These are phyloP conservation scores for Pseudocheirus occidentalis DNA, from an alignment of 2,797 vertebrate genomes.

Conservation along the genomic window DNA sequence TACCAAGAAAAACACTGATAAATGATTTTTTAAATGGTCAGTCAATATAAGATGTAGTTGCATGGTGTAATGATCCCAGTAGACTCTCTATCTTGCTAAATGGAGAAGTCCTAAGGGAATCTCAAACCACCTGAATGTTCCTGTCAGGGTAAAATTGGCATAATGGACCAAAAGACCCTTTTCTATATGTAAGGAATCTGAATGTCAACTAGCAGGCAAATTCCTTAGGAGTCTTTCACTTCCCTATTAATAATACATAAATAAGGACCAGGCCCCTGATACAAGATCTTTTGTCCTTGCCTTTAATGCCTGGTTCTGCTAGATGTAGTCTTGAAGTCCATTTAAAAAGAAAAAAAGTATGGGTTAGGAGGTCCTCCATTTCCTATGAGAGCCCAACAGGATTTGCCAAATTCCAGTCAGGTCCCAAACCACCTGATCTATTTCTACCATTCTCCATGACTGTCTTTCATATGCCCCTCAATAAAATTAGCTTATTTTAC, in stretches of 20 bases:
- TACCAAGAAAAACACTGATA: neutral
- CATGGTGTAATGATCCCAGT: neutral
- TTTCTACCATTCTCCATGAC: neutral
- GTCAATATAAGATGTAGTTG: neutral
- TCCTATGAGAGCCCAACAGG: neutral
- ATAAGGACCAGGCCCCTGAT: neutral
- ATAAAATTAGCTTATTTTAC: neutral
- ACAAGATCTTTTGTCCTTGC: neutral
- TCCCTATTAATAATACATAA: neutral
- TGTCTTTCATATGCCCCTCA: neutral
- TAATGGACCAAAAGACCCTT: neutral
- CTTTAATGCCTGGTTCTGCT: neutral
- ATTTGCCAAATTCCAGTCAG: neutral
- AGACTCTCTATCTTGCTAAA: neutral
- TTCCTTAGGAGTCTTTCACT: neutral
- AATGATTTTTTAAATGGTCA: neutral
- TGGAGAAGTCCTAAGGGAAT: neutral
- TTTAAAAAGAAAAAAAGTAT: neutral
- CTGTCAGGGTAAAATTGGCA: neutral
- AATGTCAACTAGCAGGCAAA: neutral
- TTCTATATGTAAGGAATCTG: neutral
- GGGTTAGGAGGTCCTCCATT: neutral
- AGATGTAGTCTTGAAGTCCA: neutral
- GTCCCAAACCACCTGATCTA: neutral
- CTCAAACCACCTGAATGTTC: neutral